phyloP scores from a whole-genome alignment of 2,113 vertebrate genomes.

The Scophthalmus maximus region DNA sequence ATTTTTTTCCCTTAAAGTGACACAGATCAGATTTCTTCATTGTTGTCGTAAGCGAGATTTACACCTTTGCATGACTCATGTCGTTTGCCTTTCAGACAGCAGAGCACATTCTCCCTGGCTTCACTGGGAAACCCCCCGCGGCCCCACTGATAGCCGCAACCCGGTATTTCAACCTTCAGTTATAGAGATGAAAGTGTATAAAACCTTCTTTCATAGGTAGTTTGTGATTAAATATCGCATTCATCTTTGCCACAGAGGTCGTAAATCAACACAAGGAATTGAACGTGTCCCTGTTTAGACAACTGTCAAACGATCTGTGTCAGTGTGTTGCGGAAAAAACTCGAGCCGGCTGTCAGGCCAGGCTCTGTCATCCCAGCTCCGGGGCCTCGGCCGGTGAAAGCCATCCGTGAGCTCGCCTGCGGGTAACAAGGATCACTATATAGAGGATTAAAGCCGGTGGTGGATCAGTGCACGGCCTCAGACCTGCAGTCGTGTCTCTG shows the following conservation, averaged over 20 bases:
- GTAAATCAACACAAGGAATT: background rate
- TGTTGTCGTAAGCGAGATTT: constrained; percentile 36
- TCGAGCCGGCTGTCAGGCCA: constrained; percentile 28
- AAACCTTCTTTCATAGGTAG: constrained; percentile 6
- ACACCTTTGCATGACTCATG: constrained; percentile 15
- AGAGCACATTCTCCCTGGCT: constrained; percentile 7
- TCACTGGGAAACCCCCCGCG: constrained; percentile 25
- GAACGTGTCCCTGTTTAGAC: constrained; percentile 10
- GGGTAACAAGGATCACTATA: constrained; percentile 56
- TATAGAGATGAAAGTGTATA: background rate
- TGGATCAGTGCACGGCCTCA: constrained; percentile 37
- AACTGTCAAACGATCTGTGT: constrained; percentile 31
- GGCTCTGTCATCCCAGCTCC: constrained; percentile 19
- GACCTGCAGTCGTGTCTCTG: constrained; percentile 45
- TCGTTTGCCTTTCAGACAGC: constrained; percentile 16
- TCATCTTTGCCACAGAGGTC: constrained; percentile 1
- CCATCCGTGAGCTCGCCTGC: constrained; percentile 55
- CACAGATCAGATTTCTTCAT: constrained; percentile 19
- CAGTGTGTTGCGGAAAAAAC: constrained; percentile 25
- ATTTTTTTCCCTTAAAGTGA: constrained; percentile 11
- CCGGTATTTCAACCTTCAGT: background rate
- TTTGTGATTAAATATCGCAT: background rate
- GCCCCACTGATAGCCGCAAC: constrained; percentile 18
- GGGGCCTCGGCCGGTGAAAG: constrained; percentile 54
- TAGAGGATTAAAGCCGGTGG: constrained; percentile 6